Evolutionary conservation across 2,888 invertebrate genomes (phyloP).

Genomic region (Arge pagana): DNA sequence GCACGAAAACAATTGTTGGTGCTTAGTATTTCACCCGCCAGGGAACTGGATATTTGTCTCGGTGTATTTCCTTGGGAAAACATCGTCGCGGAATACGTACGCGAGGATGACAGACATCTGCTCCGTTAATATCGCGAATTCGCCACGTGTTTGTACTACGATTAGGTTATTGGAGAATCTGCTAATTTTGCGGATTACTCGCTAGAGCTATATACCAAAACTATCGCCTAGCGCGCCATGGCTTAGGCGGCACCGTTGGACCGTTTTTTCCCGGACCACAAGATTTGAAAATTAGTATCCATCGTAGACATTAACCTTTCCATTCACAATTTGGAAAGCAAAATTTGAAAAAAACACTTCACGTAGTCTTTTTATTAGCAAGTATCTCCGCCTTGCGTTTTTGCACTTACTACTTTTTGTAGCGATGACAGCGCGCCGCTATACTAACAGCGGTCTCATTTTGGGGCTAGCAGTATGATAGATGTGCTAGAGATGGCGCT

Average conservation of each 20-base stretch:
- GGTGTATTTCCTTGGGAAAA: too few relatives aligned
- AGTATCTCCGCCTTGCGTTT: not conserved
- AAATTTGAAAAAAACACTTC: not conserved
- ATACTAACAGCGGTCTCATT: not conserved
- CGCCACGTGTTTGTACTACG: too few relatives aligned
- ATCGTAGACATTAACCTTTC: not conserved
- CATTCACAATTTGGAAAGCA: not conserved
- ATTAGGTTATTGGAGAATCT: too few relatives aligned
- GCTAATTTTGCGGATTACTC: constrained; percentile 10
- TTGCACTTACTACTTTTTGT: not conserved
- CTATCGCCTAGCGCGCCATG: constrained; percentile 8
- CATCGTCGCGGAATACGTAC: too few relatives aligned
- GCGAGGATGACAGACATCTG: too few relatives aligned
- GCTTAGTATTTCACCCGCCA: too few relatives aligned
- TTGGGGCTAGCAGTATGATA: constrained; percentile 1
- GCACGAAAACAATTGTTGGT: too few relatives aligned
- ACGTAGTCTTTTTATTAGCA: constrained; percentile 1
- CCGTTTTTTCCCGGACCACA: constrained; percentile 1
- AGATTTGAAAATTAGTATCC: constrained; percentile 3
- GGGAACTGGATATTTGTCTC: too few relatives aligned
- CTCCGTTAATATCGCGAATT: too few relatives aligned
- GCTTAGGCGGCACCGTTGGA: constrained; percentile 1
- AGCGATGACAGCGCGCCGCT: not conserved
- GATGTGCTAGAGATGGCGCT: constrained; percentile 5
- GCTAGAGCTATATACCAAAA: constrained; percentile 6